Percentiles rank a stretch among this genome's conserved stretches.
These are phyloP conservation scores for Catharus ustulatus DNA, from an alignment of 2,797 vertebrate genomes.

Conservation along the genomic window DNA sequence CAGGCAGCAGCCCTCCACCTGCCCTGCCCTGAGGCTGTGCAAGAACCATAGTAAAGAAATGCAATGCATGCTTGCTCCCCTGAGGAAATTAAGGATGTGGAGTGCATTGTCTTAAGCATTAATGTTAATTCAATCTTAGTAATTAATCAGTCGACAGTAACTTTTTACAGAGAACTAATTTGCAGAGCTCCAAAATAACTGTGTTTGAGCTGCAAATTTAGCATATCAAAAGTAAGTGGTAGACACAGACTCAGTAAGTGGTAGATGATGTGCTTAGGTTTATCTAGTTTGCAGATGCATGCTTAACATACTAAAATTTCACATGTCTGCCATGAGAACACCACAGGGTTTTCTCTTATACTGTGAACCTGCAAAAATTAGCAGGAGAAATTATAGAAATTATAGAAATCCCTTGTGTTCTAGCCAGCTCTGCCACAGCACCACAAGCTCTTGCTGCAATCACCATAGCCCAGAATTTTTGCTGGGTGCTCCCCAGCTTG, in stretches of 20 bases:
- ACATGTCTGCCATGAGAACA: background rate
- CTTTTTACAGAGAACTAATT: background rate
- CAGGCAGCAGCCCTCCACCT: background rate
- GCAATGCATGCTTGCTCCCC: background rate
- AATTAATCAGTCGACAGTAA: background rate
- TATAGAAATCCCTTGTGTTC: accelerated
- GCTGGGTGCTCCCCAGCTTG: background rate
- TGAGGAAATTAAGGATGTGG: background rate
- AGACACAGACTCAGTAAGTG: background rate
- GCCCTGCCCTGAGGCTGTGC: background rate
- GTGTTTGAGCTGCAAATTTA: background rate
- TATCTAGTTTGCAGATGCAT: background rate
- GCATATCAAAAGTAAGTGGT: background rate
- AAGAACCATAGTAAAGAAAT: background rate
- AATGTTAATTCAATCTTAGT: background rate
- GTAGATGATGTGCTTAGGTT: background rate
- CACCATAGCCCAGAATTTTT: background rate
- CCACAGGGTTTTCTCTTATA: background rate
- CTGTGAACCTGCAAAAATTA: background rate
- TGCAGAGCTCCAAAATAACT: background rate
- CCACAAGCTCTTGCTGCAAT: background rate
- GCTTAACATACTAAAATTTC: background rate
- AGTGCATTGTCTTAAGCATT: background rate
- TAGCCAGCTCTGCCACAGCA: background rate
- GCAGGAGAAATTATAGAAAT: background rate